Evolutionary conservation across 2,113 vertebrate genomes (phyloP), one percentile per base, ranked within the genome.

Genomic region (Lagopus muta): DNA sequence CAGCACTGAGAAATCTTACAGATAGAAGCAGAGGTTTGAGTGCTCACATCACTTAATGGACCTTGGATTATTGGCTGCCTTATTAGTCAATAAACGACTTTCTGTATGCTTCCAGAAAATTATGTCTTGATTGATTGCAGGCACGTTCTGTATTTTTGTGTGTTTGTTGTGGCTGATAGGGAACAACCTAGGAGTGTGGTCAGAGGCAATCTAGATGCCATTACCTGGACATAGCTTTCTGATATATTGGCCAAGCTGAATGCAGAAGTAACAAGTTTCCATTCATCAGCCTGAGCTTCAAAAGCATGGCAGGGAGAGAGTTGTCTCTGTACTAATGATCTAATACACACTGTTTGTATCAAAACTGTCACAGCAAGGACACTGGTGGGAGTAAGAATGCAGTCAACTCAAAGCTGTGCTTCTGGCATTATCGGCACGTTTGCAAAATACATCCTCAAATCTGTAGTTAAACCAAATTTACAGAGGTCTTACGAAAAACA

Each of bases 281-380:
- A 85, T 95, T 92, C 94, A 86, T 94, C 91, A 94, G 91, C 2
- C 74, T 42, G 77, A 84, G 76, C 89, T 88, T 93, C 90, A 71
- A 69, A 95, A 88, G 69, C 34, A 13, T 77, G 69, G 34, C 79
- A 62, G 76, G 74, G 61, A 82, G 86, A 61, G 91, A 82, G 61
- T 75, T 86, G n/a, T 78, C 88, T 87, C 89, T 77, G 50, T 18
- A 6, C 84, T 93, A 87, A 94, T 87, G 92, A 92, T 90, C 82
- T 96, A 91, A 90, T 90, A 45, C 67, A 55, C 54, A 82, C 81
- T 61, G 81, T 96, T 86, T 93, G 82, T 84, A 57, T 92, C 88
- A 57, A 18, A 93, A 57, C 94, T 95, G 82, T 96, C 86, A 83
- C 61, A 84, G 76, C 88, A 86, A 96, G 93, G 93, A 94, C 95